Conservation (phyloP, 2,113 vertebrate genomes). For the Gila orcuttii region DNA sequence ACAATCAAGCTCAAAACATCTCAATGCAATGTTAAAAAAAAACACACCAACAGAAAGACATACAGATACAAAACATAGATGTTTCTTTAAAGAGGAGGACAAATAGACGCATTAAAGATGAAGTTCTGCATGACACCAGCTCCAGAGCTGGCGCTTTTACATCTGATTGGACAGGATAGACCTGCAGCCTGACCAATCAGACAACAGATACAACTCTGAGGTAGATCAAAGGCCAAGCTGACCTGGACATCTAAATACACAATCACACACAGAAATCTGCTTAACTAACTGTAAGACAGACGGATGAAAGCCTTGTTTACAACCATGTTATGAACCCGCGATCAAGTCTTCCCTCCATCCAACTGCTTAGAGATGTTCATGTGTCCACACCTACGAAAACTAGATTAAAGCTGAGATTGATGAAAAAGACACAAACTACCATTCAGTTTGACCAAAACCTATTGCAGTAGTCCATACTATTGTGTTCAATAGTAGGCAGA, state of each 20-base stretch:
- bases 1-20: conserved; percentile 55
- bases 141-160: conserved; percentile 94
- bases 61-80: conserved; percentile 54
- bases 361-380: conserved; percentile 76
- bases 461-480: conserved; percentile 14
- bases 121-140: conserved; percentile 87
- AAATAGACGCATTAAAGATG: conserved; percentile 67
- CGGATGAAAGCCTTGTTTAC: conserved; percentile 74
- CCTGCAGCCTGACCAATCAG: conserved; percentile 93
- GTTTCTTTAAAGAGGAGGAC: conserved; percentile 47
- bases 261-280: conserved; percentile 73
- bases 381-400: conserved; percentile 67
- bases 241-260: conserved; percentile 92
- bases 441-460: conserved; percentile 73
- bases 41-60: conserved; percentile 44
- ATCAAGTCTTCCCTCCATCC: conserved; percentile 43
- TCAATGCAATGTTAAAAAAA: conserved; percentile 59
- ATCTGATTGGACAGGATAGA: conserved; percentile 80
- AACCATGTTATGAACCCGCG: conserved; percentile 41
- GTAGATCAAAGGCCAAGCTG: conserved; percentile 98
- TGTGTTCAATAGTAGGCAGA: conserved; percentile 7
- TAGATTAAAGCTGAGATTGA: conserved; percentile 77
- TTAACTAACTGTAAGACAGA: conserved; percentile 80
- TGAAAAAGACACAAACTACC: conserved; percentile 96
- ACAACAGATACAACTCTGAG: conserved; percentile 94